These are phyloP conservation scores for Cryptophagus acutangulus DNA, from an alignment of 2,888 invertebrate species.

Conservation along the genomic window DNA sequence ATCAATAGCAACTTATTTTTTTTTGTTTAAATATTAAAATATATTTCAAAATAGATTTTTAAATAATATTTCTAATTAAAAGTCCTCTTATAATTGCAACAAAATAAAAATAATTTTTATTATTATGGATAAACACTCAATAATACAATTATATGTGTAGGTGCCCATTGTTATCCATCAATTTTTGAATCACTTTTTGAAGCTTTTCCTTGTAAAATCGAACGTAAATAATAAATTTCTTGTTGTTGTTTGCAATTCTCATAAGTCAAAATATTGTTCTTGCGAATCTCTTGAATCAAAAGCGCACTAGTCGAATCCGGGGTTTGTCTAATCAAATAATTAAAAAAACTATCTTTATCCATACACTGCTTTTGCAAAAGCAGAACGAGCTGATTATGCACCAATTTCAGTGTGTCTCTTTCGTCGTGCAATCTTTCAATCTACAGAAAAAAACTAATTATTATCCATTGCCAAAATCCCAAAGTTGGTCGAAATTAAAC, in stretches of 20 bases:
- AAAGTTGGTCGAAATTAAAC: not conserved
- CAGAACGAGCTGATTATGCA: constrained; percentile 38
- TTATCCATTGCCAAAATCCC: too few species aligned
- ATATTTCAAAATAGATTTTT: too few species aligned
- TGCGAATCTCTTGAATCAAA: constrained; percentile 38
- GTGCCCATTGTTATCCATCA: too few species aligned
- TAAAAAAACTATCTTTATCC: constrained; percentile 36
- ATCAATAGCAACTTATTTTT: too few species aligned
- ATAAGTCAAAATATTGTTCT: constrained; percentile 31
- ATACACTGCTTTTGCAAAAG: constrained; percentile 38
- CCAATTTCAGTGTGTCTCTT: constrained; percentile 36
- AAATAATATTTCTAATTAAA: too few species aligned
- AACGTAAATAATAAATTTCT: constrained; percentile 29
- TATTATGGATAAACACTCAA: too few species aligned
- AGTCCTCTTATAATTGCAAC: too few species aligned
- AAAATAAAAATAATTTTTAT: too few species aligned
- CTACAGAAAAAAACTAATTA: too few species aligned
- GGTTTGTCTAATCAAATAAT: constrained; percentile 29
- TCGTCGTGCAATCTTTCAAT: constrained; percentile 35
- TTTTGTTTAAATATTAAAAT: too few species aligned
- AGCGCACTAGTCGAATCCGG: constrained; percentile 32
- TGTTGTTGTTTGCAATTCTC: constrained; percentile 34
- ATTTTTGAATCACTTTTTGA: too few species aligned
- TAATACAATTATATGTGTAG: too few species aligned
- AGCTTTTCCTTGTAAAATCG: constrained; percentile 16